Conservation (phyloP, 2,113 vertebrate species). For the Rhizomys pruinosus region DNA sequence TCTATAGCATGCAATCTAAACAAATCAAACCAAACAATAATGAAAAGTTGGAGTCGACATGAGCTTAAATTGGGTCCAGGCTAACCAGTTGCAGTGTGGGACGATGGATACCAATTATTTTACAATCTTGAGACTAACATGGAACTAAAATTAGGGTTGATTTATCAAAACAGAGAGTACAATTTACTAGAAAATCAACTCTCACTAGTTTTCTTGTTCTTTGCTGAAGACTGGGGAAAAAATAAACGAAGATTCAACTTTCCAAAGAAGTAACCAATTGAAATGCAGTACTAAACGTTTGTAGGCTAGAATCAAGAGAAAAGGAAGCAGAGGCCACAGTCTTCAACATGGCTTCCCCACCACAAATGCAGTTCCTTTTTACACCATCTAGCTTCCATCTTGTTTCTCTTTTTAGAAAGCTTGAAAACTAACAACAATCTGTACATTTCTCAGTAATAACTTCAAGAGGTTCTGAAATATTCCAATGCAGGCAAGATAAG, state of each 20-base stretch:
- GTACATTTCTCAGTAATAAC: not conserved
- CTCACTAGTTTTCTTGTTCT: not conserved
- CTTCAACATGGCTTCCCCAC: not conserved
- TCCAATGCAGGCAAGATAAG: not conserved
- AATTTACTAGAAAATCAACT: slow-evolving; percentile 37
- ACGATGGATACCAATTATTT: not conserved
- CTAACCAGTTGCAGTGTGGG: not conserved
- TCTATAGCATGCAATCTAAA: not conserved
- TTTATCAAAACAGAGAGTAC: slow-evolving; percentile 37
- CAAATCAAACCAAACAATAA: slow-evolving; percentile 8
- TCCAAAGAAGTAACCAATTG: slow-evolving; percentile 39
- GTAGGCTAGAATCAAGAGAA: not conserved
- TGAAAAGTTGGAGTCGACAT: not conserved
- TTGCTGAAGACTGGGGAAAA: slow-evolving; percentile 38
- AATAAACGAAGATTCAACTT: not conserved
- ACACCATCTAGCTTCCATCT: not conserved
- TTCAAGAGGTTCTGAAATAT: not conserved
- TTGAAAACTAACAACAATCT: not conserved
- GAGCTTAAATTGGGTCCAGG: not conserved
- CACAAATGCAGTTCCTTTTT: not conserved
- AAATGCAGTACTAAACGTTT: slow-evolving; percentile 4
- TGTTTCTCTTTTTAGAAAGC: slow-evolving; percentile 16
- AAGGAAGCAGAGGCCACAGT: not conserved
- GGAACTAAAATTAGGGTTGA: slow-evolving; percentile 29
- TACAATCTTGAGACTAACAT: slow-evolving; percentile 1